Evolutionary conservation across 2,888 invertebrate genomes (phyloP).

Genomic region (Epirrhoe alternata): DNA sequence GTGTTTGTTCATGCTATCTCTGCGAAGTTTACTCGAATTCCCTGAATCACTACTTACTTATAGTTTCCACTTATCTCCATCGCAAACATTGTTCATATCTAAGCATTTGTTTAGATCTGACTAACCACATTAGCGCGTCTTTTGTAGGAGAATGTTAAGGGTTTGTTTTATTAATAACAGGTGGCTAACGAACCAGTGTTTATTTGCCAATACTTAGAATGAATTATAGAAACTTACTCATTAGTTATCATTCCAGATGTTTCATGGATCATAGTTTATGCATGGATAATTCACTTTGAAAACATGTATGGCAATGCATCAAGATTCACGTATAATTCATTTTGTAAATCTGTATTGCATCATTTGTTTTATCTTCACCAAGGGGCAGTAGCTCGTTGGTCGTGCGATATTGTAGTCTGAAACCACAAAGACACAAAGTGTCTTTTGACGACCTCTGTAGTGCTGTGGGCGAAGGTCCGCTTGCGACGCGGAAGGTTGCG

Average conservation of each 20-base stretch:
- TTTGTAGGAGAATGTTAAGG: conserved; percentile 4
- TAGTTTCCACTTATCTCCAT: conserved; percentile 1
- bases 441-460: too few relatives aligned
- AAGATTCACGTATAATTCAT: not conserved
- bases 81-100: conserved; percentile 3
- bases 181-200: conserved; percentile 12
- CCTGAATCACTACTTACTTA: conserved; percentile 12
- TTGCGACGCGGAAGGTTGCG: too few relatives aligned
- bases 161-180: not conserved
- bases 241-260: not conserved
- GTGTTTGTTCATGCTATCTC: not conserved
- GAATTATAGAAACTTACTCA: not conserved
- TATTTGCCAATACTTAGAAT: conserved; percentile 15
- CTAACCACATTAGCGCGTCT: conserved; percentile 10
- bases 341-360: not conserved
- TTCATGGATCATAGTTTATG: not conserved
- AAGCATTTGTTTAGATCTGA: conserved; percentile 22
- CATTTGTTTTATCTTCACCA: too few relatives aligned
- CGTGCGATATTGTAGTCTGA: too few relatives aligned
- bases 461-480: too few relatives aligned
- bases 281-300: not conserved
- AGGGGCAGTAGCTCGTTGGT: too few relatives aligned
- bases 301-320: too few relatives aligned
- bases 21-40: not conserved
- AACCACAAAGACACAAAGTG: too few relatives aligned